Evolutionary conservation across 37 sponge, comb jelly and placozoan genomes (phyloP), one percentile per base, ranked within the genome.

Genomic region (Halisarca cf. caerulea): DNA sequence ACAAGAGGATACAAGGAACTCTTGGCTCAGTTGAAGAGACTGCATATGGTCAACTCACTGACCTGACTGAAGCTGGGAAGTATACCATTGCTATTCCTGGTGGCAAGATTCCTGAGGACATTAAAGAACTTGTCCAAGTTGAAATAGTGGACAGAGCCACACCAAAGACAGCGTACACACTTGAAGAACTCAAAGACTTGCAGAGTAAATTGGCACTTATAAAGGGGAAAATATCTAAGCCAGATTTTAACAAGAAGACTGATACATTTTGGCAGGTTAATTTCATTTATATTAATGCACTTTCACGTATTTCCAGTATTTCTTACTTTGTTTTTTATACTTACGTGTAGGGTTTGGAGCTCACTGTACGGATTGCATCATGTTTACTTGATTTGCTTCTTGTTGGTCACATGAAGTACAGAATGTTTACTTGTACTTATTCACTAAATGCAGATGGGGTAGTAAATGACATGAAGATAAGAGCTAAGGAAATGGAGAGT

Each of bases 121-220:
- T 81, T 20, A 66, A 80, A 71, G 86, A 85, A 38, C 83, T 88
- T 33, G 88, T 93, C 54, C 24, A 28, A 23, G 54, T 93, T 18
- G 28, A 30, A 9, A 41, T 74, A 40, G 71, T 86, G 20, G 38
- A 78, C n/a, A 44, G 62, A 47, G 53, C 41, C 9, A 66, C 89
- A 36, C 24, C 80, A 23, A 81, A 87, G 86, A 59, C 15, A 11
- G 78, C 36, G 3, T 93, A 86, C 57, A 61, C 79, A 28, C 83
- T 93, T 6, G 86, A 93, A 60, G 90, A 93, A 18, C 86, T 93
- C 3, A 74, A 88, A 37, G 94, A 93, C 58, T 61, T 93, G n/a
- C 90, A 93, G 80, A 93, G 94, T 35, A 93, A 93, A 55, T 58
- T 93, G 51, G 94, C 90, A 17, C 86, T 93, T 18, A 93, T 93